A percentile compares a stretch with the other conserved stretches of the same genome.
phyloP scores from a whole-genome alignment of 2,113 vertebrate genomes.

The Eptesicus fuscus region DNA sequence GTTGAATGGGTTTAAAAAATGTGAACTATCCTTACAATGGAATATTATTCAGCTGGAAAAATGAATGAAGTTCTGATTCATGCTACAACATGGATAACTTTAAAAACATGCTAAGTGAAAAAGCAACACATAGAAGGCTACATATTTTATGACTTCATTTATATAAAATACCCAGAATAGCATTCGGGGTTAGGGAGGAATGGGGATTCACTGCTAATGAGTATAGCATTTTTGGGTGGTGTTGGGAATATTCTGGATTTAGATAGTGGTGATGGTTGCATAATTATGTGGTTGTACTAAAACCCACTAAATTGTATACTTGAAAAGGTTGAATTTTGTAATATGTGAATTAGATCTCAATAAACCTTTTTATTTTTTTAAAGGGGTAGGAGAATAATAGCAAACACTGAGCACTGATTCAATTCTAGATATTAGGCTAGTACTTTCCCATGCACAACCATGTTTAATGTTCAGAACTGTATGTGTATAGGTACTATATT shows the following conservation, averaged over 20 bases:
- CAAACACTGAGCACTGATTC: background rate
- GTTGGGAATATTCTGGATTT: background rate
- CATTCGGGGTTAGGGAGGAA: background rate
- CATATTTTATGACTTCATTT: background rate
- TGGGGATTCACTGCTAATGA: background rate
- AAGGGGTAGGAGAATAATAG: background rate
- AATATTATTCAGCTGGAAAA: background rate
- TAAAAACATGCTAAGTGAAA: conserved; percentile 9
- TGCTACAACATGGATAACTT: background rate
- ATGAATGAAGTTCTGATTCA: background rate
- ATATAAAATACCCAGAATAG: background rate
- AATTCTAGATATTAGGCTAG: background rate
- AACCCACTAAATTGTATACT: background rate
- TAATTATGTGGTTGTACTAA: background rate
- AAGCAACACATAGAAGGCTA: background rate
- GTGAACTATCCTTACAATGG: background rate
- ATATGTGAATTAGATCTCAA: background rate
- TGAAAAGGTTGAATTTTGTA: background rate
- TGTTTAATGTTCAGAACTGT: background rate
- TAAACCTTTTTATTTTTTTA: background rate
- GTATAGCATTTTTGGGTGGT: background rate
- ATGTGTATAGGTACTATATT: background rate
- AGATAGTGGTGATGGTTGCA: background rate
- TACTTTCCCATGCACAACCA: background rate
- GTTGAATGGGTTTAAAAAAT: background rate